Conservation (phyloP, 2,888 invertebrate genomes). For the Ectropis crepuscularia region DNA sequence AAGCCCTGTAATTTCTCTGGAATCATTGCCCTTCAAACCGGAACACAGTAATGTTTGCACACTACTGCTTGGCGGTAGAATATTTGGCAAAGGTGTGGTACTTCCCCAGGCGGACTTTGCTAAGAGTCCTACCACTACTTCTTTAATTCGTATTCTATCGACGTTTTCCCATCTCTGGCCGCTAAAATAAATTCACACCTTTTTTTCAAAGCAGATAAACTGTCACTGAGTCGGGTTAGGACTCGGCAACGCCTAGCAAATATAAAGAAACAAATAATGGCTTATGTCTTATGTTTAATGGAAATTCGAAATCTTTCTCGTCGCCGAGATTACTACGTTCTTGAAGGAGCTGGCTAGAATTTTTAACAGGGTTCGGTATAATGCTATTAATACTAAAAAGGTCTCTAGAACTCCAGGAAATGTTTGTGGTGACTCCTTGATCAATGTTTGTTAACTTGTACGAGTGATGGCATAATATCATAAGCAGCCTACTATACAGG, state of each 20-base stretch:
- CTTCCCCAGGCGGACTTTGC: no score
- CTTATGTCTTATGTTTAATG: conserved; percentile 23
- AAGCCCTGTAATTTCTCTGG: no score
- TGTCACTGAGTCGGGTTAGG: conserved; percentile 34
- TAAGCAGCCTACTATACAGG: no score
- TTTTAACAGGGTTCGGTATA: not conserved
- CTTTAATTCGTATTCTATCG: conserved; percentile 10
- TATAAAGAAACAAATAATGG: conserved; percentile 23
- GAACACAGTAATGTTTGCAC: no score
- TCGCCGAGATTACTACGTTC: conserved; percentile 2
- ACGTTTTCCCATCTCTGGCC: conserved; percentile 22
- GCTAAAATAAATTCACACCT: conserved; percentile 32
- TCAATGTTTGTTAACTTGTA: no score
- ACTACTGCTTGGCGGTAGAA: no score
- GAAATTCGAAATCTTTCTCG: conserved; percentile 16
- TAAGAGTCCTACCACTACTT: no score
- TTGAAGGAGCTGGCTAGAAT: not conserved
- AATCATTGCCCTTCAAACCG: no score
- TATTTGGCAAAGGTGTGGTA: no score
- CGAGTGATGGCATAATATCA: no score
- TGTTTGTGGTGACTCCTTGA: no score
- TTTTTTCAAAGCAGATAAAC: conserved; percentile 34
- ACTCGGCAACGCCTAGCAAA: conserved; percentile 13
- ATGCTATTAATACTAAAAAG: not conserved
- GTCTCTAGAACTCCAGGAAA: no score